Evolutionary conservation across 2,888 invertebrate genomes (phyloP).

Genomic region (Idaea aversata): DNA sequence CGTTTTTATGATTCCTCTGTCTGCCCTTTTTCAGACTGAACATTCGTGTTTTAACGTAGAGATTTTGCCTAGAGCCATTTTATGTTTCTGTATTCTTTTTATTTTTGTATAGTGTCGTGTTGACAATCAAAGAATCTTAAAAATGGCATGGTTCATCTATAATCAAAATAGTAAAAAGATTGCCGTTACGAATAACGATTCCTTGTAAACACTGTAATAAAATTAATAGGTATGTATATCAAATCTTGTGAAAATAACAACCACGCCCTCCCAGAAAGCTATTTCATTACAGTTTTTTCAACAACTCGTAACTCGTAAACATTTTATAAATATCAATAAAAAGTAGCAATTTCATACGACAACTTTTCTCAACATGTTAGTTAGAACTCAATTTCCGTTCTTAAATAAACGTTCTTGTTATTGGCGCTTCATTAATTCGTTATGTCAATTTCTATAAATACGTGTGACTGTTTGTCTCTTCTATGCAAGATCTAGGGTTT

Average conservation of each 20-base stretch:
- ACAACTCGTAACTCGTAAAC: background rate
- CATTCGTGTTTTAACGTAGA: too few relatives aligned
- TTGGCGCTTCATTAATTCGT: constrained; percentile 26
- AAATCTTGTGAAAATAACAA: background rate
- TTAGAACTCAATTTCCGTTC: constrained; percentile 2
- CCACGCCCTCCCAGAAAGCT: background rate
- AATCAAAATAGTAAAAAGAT: too few relatives aligned
- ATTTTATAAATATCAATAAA: background rate
- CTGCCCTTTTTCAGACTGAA: too few relatives aligned
- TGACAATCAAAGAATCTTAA: too few relatives aligned
- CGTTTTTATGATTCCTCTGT: too few relatives aligned
- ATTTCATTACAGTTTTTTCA: background rate
- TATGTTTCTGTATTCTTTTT: too few relatives aligned
- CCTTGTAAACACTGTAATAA: background rate
- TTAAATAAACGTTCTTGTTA: constrained; percentile 30
- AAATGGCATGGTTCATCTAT: too few relatives aligned
- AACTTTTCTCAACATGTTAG: constrained; percentile 6
- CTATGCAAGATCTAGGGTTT: constrained; percentile 31
- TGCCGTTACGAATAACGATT: background rate
- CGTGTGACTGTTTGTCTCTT: constrained; percentile 48
- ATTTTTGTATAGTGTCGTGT: too few relatives aligned
- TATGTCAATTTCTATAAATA: constrained; percentile 42
- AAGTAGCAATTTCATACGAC: background rate
- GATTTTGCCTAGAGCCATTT: too few relatives aligned
- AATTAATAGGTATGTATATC: background rate